Evolutionary conservation across 2,113 vertebrate genomes (phyloP).

Genomic region (Psephotus haematonotus): DNA sequence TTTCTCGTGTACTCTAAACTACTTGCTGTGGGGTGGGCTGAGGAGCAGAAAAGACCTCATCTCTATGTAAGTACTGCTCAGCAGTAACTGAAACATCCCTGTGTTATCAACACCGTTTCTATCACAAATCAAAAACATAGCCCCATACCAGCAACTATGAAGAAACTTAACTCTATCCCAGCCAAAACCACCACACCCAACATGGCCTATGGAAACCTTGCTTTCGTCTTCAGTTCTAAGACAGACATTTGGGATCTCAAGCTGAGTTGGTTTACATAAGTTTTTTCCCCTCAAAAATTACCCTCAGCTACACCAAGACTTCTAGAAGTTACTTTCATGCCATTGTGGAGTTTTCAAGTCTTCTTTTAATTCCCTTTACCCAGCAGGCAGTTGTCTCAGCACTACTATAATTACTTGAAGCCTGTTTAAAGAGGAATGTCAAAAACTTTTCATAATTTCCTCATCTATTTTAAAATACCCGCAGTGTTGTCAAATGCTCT

Average conservation of each 20-base stretch:
- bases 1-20: not conserved
- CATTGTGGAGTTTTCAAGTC: not conserved
- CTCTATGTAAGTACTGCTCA: not conserved
- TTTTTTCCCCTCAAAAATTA: not conserved
- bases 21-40: not conserved
- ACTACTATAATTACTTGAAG: not conserved
- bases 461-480: not conserved
- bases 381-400: not conserved
- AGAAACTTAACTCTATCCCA: not conserved
- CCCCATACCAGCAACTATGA: not conserved
- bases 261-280: not conserved
- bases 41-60: not conserved
- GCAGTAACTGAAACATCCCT: not conserved
- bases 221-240: not conserved
- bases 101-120: not conserved
- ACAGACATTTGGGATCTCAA: not conserved
- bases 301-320: not conserved
- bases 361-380: not conserved
- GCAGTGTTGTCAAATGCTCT: not conserved
- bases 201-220: not conserved
- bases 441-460: not conserved
- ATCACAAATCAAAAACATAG: not conserved
- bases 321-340: not conserved
- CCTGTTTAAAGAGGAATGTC: not conserved
- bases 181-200: not conserved